These are phyloP conservation scores for Paraescarpia echinospica DNA, from an alignment of 1,140 invertebrate genomes.

Conservation along the genomic window DNA sequence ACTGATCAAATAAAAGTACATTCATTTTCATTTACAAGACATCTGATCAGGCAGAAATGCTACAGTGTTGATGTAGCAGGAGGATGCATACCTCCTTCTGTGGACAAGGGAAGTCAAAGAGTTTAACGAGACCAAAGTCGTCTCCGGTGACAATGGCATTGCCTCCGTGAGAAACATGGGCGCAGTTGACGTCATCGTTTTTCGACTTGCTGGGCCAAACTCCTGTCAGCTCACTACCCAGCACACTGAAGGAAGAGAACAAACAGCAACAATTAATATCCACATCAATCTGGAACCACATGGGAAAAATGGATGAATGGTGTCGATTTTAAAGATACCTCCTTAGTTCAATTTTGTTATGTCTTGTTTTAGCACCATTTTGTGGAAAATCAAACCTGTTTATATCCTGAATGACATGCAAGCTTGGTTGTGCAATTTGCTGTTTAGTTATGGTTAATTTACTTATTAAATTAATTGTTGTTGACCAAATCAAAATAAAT, in stretches of 20 bases:
- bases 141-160: slow-evolving; percentile 57
- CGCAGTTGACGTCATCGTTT: slow-evolving; percentile 56
- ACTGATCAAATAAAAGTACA: neutral
- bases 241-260: slow-evolving; percentile 39
- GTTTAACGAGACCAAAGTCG: slow-evolving; percentile 57
- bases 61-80: neutral
- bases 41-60: neutral
- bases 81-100: slow-evolving; percentile 52
- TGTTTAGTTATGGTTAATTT: no score
- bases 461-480: no score
- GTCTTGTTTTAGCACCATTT: no score
- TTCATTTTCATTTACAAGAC: neutral
- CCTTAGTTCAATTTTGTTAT: no score
- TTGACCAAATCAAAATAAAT: no score
- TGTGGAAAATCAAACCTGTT: no score
- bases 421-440: no score
- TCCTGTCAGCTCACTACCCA: slow-evolving; percentile 55
- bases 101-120: slow-evolving; percentile 54
- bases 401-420: no score
- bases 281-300: no score
- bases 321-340: no score
- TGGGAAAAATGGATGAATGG: no score
- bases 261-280: neutral
- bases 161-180: slow-evolving; percentile 50
- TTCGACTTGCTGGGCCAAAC: slow-evolving; percentile 54